Evolutionary conservation across 2,888 invertebrate species (phyloP).

Genomic region (Odontocolon sp.): DNA sequence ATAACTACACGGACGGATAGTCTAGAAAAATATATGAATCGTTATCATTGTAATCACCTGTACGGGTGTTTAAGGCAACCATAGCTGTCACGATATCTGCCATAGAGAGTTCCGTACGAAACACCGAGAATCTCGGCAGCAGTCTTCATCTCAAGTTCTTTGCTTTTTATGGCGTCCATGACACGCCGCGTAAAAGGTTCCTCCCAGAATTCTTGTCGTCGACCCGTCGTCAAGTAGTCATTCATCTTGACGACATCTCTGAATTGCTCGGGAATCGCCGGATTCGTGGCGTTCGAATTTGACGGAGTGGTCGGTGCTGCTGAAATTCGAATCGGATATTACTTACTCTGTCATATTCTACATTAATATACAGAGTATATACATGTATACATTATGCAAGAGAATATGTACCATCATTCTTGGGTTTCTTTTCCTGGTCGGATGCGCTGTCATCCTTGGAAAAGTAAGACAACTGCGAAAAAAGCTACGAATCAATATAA

Average conservation of each 20-base stretch:
- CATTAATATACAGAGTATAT: background rate
- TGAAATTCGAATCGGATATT: slow-evolving; percentile 9
- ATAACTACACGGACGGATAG: slow-evolving; percentile 20
- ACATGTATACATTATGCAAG: background rate
- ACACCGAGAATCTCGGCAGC: slow-evolving; percentile 95
- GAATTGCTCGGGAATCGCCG: slow-evolving; percentile 80
- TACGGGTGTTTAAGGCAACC: slow-evolving; percentile 94
- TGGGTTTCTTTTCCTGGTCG: slow-evolving; percentile 78
- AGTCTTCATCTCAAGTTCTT: slow-evolving; percentile 96
- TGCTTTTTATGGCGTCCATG: slow-evolving; percentile 94
- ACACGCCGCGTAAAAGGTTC: slow-evolving; percentile 93
- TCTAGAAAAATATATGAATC: background rate
- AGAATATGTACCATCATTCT: slow-evolving; percentile 14
- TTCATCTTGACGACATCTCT: slow-evolving; percentile 92
- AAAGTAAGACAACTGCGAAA: slow-evolving; percentile 75
- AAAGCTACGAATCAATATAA: slow-evolving; percentile 12
- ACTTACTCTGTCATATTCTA: background rate
- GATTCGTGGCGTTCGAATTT: slow-evolving; percentile 77
- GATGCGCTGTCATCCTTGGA: slow-evolving; percentile 76
- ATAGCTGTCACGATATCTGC: slow-evolving; percentile 93
- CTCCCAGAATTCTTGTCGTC: slow-evolving; percentile 96
- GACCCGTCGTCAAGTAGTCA: slow-evolving; percentile 92
- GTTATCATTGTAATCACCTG: slow-evolving; percentile 84
- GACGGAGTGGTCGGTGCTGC: slow-evolving; percentile 73
- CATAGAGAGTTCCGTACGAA: slow-evolving; percentile 95